Percentiles rank a stretch among this genome's conserved stretches.
These are phyloP conservation scores for Cyprinodon variegatus DNA, from an alignment of 2,113 vertebrate genomes.

Conservation along the genomic window DNA sequence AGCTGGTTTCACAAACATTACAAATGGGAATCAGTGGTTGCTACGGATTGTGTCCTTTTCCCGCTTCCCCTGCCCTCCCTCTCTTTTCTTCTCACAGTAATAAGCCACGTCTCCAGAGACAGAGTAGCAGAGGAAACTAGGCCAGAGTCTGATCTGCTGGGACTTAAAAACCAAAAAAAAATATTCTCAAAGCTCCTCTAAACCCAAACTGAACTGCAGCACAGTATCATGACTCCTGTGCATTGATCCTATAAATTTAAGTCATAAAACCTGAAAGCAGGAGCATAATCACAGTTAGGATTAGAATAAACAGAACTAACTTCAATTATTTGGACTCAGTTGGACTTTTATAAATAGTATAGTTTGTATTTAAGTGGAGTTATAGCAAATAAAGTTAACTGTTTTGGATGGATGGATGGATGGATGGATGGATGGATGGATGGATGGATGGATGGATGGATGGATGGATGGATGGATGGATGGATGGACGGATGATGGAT, in stretches of 20 bases:
- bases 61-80: slow-evolving; percentile 22
- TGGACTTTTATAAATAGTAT: not conserved
- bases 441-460: too few relatives aligned
- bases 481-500: too few relatives aligned
- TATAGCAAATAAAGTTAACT: too few relatives aligned
- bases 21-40: slow-evolving; percentile 59
- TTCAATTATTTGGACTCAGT: not conserved
- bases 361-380: too few relatives aligned
- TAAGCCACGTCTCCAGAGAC: slow-evolving; percentile 59
- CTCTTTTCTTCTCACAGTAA: slow-evolving; percentile 60
- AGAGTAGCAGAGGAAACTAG: slow-evolving; percentile 63
- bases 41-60: slow-evolving; percentile 42
- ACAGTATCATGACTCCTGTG: not conserved
- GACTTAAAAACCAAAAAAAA: slow-evolving; percentile 39
- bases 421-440: too few relatives aligned
- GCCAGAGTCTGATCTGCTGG: slow-evolving; percentile 45
- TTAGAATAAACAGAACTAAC: too few relatives aligned
- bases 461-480: too few relatives aligned
- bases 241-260: not conserved
- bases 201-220: slow-evolving; percentile 6
- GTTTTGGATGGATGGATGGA: too few relatives aligned
- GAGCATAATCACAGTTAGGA: not conserved
- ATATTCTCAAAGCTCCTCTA: slow-evolving; percentile 32
- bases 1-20: slow-evolving; percentile 74
- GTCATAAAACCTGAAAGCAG: not conserved